Conservation (phyloP, 2,797 vertebrate species). For the Labeo calbasu region DNA sequence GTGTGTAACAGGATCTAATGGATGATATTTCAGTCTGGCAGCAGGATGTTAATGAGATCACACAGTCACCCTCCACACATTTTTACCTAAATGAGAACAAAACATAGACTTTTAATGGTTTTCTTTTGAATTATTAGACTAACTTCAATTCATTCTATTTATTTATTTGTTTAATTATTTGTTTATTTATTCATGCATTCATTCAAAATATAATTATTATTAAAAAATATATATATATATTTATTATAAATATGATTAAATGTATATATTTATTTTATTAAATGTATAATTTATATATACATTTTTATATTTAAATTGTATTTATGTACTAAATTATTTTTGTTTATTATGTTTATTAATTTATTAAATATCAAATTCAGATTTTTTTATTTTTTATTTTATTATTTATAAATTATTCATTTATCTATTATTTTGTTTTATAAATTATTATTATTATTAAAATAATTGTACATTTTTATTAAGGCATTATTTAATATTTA, state of each 20-base stretch:
- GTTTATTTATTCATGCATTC: too few relatives aligned
- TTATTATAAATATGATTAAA: neutral
- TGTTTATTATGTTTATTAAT: neutral
- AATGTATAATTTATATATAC: neutral
- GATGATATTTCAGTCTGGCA: conserved; percentile 37
- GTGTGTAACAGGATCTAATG: conserved; percentile 31
- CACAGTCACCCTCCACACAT: conserved; percentile 1
- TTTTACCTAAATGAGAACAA: neutral
- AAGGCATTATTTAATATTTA: too few relatives aligned
- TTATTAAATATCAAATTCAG: neutral
- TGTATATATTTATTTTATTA: neutral
- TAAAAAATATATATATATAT: neutral
- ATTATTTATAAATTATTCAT: too few relatives aligned
- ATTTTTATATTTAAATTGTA: neutral
- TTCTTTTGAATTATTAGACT: neutral
- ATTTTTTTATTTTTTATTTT: neutral
- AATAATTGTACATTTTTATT: neutral
- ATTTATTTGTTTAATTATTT: neutral
- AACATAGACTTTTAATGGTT: neutral
- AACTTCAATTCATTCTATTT: neutral
- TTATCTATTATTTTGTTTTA: neutral
- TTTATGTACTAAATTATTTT: neutral
- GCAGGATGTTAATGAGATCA: conserved; percentile 34
- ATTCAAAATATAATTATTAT: too few relatives aligned
- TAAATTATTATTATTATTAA: neutral